These are phyloP conservation scores for Acrossocheilus fasciatus DNA, from an alignment of 2,797 vertebrate species.

Conservation along the genomic window DNA sequence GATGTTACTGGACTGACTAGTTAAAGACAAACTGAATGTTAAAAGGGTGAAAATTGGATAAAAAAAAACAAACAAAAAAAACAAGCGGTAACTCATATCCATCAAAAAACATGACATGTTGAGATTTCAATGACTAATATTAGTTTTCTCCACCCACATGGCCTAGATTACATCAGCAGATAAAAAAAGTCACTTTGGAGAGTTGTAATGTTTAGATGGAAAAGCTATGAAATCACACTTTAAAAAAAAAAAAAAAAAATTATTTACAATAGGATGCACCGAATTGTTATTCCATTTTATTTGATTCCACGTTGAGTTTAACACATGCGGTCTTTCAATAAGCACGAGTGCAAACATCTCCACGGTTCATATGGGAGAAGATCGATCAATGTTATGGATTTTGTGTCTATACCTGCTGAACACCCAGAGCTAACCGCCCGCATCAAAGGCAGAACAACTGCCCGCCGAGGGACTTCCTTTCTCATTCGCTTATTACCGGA, in stretches of 20 bases:
- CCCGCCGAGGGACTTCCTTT: constrained; percentile 35
- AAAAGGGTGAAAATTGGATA: not conserved
- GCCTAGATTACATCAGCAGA: constrained; percentile 11
- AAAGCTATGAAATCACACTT: not conserved
- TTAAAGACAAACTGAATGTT: constrained; percentile 16
- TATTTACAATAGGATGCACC: not conserved
- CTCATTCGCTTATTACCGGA: constrained; percentile 41
- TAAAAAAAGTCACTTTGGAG: not conserved
- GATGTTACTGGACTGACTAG: constrained; percentile 39
- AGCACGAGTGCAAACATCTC: not conserved
- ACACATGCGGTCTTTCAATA: constrained; percentile 1
- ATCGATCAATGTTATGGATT: constrained; percentile 38
- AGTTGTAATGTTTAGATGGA: not conserved
- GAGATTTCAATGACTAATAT: not conserved
- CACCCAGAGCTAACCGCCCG: constrained; percentile 7
- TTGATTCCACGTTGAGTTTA: not conserved
- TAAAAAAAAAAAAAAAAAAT: too few relatives aligned
- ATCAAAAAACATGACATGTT: not conserved
- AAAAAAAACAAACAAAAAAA: not conserved
- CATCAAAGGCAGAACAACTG: constrained; percentile 35
- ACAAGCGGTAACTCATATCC: not conserved
- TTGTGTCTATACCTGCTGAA: constrained; percentile 22
- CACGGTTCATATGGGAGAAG: not conserved
- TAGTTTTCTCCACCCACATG: not conserved
- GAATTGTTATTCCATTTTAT: not conserved